Evolutionary conservation across 2,888 invertebrate species (phyloP).

Genomic region (Spatulosminthurus flaviceps): DNA sequence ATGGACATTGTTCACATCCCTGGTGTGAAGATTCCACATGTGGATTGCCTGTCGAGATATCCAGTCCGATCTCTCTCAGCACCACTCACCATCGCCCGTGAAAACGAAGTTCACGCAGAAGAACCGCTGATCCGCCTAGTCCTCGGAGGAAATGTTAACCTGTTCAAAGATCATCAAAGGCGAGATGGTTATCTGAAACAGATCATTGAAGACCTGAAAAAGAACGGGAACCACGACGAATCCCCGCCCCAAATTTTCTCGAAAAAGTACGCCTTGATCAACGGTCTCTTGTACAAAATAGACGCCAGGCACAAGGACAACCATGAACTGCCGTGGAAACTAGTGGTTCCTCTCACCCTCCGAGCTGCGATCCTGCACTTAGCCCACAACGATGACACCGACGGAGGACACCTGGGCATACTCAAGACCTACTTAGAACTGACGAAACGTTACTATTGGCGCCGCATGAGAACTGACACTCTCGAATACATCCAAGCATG

Average conservation of each 20-base stretch:
- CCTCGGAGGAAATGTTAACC: not conserved
- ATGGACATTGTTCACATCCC: conserved; percentile 65
- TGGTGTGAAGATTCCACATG: conserved; percentile 65
- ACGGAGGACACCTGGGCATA: conserved; percentile 5
- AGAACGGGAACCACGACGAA: too few species aligned
- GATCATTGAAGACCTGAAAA: not conserved
- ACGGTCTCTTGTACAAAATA: conserved; percentile 6
- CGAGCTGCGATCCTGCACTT: not conserved
- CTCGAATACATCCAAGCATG: not conserved
- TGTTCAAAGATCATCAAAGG: not conserved
- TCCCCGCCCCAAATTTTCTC: too few species aligned
- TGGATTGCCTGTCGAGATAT: conserved; percentile 65
- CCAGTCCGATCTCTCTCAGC: not conserved
- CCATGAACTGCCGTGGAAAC: not conserved
- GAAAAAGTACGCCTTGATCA: conserved; percentile 15
- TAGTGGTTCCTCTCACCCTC: conserved; percentile 12
- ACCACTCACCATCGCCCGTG: not conserved
- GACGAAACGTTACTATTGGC: conserved; percentile 22
- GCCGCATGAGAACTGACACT: not conserved
- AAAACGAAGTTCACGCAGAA: not conserved
- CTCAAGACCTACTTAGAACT: not conserved
- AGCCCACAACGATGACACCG: not conserved
- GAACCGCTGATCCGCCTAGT: not conserved
- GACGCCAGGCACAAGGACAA: not conserved
- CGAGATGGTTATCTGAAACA: not conserved